Evolutionary conservation across 2,113 vertebrate species (phyloP).

Genomic region (Mionectes macconnelli): DNA sequence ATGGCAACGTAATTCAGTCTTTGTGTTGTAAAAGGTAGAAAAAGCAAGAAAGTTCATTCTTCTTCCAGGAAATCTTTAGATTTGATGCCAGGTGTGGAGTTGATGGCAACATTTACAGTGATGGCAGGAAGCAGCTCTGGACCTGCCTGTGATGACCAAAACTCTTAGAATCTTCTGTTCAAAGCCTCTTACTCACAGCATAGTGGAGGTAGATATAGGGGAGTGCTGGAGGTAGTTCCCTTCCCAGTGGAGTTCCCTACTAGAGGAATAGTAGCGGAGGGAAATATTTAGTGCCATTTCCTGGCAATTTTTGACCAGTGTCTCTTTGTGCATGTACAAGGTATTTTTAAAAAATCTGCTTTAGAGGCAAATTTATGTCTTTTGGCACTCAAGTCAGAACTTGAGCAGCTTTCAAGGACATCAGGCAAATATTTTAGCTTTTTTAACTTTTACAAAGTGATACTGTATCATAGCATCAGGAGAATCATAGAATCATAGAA

Average conservation of each 20-base stretch:
- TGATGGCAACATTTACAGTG: not conserved
- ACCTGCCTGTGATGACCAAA: fast-evolving
- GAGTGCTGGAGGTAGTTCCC: not conserved
- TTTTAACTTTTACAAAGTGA: not conserved
- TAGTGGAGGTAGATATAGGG: not conserved
- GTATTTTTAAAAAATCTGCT: not conserved
- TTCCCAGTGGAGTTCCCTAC: not conserved
- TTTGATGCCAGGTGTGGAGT: not conserved
- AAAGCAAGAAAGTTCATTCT: not conserved
- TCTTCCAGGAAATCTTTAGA: not conserved
- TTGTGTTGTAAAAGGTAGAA: not conserved
- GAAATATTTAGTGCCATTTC: not conserved
- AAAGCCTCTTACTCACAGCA: not conserved
- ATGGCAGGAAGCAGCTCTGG: not conserved
- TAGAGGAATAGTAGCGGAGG: not conserved
- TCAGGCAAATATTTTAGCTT: not conserved
- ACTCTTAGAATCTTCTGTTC: not conserved
- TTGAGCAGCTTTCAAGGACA: not conserved
- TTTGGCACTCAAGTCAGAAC: not conserved
- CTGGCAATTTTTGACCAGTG: not conserved
- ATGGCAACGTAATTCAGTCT: not conserved
- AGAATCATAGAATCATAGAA: too few species aligned
- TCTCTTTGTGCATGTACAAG: not conserved
- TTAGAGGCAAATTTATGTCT: not conserved
- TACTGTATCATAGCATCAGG: not conserved